Evolutionary conservation across 2,797 vertebrate species (phyloP).

Genomic region (Chiroxiphia lanceolata): DNA sequence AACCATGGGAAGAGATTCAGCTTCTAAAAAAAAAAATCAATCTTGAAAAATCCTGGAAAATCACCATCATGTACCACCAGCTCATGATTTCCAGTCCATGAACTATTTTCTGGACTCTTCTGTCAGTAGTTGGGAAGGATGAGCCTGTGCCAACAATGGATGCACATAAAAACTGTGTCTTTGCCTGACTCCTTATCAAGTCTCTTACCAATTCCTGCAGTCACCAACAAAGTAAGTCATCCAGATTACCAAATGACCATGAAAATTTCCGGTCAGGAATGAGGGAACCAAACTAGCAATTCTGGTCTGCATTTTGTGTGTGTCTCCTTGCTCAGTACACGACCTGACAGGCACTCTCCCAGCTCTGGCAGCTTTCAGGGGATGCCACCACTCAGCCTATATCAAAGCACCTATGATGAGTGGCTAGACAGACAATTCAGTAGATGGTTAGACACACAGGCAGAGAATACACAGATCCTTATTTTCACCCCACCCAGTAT

Average conservation of each 20-base stretch:
- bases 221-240: neutral
- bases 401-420: neutral
- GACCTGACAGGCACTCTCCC: neutral
- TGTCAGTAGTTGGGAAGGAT: neutral
- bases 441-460: neutral
- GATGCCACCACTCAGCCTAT: neutral
- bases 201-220: neutral
- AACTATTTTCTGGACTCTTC: neutral
- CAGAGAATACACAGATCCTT: neutral
- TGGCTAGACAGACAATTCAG: neutral
- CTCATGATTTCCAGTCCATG: neutral
- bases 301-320: neutral
- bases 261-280: neutral
- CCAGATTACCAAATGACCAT: neutral
- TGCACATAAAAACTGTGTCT: neutral
- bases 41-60: neutral
- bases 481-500: neutral
- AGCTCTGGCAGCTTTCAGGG: neutral
- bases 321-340: neutral
- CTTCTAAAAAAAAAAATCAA: neutral
- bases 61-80: neutral
- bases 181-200: neutral
- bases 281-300: neutral
- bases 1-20: neutral
- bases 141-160: neutral